phyloP scores from a whole-genome alignment of 1,140 invertebrate species.

The Pachyrhynchus sulphureomaculatus region DNA sequence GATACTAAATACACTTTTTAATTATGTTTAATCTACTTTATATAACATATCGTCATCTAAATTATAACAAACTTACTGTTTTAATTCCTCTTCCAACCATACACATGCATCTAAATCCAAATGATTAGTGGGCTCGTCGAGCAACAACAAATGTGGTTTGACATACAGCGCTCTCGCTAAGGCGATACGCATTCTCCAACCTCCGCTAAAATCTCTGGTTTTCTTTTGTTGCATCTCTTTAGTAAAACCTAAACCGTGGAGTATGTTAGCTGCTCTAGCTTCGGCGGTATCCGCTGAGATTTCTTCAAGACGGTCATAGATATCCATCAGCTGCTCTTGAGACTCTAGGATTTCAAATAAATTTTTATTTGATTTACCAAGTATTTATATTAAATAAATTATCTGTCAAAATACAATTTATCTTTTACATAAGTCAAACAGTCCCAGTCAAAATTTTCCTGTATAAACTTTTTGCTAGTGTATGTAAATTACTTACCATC shows the following conservation, averaged over 20 bases:
- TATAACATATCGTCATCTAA: too few relatives aligned
- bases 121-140: slow-evolving; percentile 98
- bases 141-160: slow-evolving; percentile 88
- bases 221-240: slow-evolving; percentile 88
- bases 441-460: too few relatives aligned
- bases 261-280: slow-evolving; percentile 88
- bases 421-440: too few relatives aligned
- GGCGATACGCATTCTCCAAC: slow-evolving; percentile 99
- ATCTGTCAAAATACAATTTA: too few relatives aligned
- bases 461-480: too few relatives aligned
- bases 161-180: slow-evolving; percentile 89
- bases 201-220: slow-evolving; percentile 93
- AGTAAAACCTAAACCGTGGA: slow-evolving; percentile 96
- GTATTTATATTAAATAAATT: too few relatives aligned
- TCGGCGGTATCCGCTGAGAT: slow-evolving; percentile 95
- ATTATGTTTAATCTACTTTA: slow-evolving; percentile 4
- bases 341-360: slow-evolving; percentile 59
- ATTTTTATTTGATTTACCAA: too few relatives aligned
- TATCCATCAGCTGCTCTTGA: slow-evolving; percentile 95
- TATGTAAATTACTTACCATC: slow-evolving; percentile 59
- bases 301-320: slow-evolving; percentile 97
- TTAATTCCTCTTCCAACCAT: slow-evolving; percentile 98
- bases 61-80: slow-evolving; percentile 66
- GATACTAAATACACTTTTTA: neutral
- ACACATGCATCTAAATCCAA: slow-evolving; percentile 98